These are phyloP conservation scores for Felis catus DNA, from an alignment of 2,113 vertebrate genomes.

Conservation along the genomic window F.catus_Fca126_mat1.0 CM031418.1:98688501-98689000, in stretches of 20 bases:
- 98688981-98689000: neutral
- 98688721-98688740: neutral
- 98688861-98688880: neutral
- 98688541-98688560: neutral
- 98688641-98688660: neutral
- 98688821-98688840: neutral
- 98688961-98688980: neutral
- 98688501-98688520: neutral
- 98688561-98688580: neutral
- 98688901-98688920: neutral
- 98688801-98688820: neutral
- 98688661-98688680: neutral
- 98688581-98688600: neutral
- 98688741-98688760: neutral
- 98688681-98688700: neutral
- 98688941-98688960: neutral
- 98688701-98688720: neutral
- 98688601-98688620: neutral
- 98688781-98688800: neutral
- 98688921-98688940: neutral
- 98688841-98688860: neutral
- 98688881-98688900: neutral
- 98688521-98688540: neutral
- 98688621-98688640: neutral
- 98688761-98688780: neutral